Evolutionary conservation across 2,888 invertebrate genomes (phyloP).

Genomic region (Nomada lathburiana): DNA sequence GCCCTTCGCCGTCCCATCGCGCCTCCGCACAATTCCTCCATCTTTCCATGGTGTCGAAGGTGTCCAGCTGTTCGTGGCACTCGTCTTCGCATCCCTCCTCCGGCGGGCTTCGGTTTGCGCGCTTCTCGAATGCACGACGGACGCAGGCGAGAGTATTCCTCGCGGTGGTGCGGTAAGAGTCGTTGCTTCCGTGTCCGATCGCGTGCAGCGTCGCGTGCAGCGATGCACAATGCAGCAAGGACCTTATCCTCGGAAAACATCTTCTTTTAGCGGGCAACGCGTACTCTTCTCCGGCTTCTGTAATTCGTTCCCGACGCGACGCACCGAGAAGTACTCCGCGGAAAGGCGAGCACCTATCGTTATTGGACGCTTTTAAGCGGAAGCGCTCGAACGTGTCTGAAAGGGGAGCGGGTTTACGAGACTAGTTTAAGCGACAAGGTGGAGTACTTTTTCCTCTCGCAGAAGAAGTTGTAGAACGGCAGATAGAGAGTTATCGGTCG

Average conservation of each 20-base stretch:
- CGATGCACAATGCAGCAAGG: slow-evolving; percentile 21
- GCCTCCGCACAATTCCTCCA: slow-evolving; percentile 1
- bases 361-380: not conserved
- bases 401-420: not conserved
- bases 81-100: no score
- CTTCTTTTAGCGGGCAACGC: slow-evolving; percentile 49
- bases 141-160: slow-evolving; percentile 38
- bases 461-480: slow-evolving; percentile 9
- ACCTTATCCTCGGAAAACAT: slow-evolving; percentile 61
- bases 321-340: not conserved
- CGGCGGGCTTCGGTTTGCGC: not conserved
- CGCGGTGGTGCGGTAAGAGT: not conserved
- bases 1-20: not conserved
- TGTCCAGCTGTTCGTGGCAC: not conserved
- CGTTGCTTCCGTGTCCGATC: slow-evolving; percentile 30
- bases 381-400: not conserved
- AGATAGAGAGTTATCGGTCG: slow-evolving; percentile 30
- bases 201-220: slow-evolving; percentile 64
- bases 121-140: slow-evolving; percentile 8
- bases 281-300: slow-evolving; percentile 15
- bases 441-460: not conserved
- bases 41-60: not conserved
- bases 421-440: slow-evolving; percentile 2
- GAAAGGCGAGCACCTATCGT: not conserved
- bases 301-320: not conserved